Base-by-base conservation (phyloP, 2,113 vertebrate species). In the Pithys albifrons region DNA sequence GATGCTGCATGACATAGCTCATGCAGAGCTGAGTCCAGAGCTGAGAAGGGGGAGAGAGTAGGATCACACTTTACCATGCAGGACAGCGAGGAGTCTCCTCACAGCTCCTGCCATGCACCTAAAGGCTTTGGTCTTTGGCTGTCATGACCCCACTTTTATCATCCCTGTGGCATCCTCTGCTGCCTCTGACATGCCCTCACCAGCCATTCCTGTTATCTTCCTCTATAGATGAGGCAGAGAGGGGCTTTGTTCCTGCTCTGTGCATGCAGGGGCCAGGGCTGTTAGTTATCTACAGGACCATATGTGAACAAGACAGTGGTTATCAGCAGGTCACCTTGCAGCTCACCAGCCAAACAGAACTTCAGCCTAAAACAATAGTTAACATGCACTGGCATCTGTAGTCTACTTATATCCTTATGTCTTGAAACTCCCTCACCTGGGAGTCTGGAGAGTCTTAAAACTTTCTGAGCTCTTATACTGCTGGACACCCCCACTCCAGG, bases 271-370 rank as follows among this genome's bases (percentile, higher is more conserved):
- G 35, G 7, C 29, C 2, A 0, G 11, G 46, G 28, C 67, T 1
- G 3, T 59, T 93, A 19, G 54, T 82, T 96, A 95, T 96, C 95
- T 90, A 2, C 51, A 51, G 64, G 16, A 33, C 81, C 91, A 89
- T 70, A 35, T 2, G 2, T 3, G 13, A 66, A 58, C 88, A 33
- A 19, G 73, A 66, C 70, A n/a, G 52, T 11, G 72, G 28, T 72
- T 92, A 92, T 76, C 41, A 1, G 61, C 49, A 48, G 72, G 67
- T 62, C 3, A 1, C 64, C 84, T 72, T 65, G 52, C 71, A 85
- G 49, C n/a, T 89, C 70, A 20, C 12, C 62, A 70, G 37, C 6
- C 59, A 48, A 48, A 14, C 61, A 61, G 80, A 85, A 52, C 39
- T 66, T 70, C 54, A 94, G 17, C 59, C 46, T 9, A 24, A 79